Conservation (phyloP, 2,888 invertebrate species). For the Spicauda simplicius region DNA sequence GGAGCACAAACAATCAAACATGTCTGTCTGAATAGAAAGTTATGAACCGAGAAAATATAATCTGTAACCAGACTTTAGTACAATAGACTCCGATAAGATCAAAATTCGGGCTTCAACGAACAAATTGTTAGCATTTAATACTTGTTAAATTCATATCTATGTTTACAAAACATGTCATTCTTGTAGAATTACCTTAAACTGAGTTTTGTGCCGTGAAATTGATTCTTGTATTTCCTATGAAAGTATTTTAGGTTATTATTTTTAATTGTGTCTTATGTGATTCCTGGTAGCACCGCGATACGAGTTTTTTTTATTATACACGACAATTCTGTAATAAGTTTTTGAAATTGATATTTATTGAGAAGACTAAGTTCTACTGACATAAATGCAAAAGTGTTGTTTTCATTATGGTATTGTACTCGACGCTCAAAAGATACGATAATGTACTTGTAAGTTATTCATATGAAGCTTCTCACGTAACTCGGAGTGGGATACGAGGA, state of each 20-base stretch:
- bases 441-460: no score
- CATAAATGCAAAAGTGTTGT: no score
- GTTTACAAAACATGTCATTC: conserved; percentile 81
- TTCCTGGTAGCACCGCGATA: no score
- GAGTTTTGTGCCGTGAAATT: conserved; percentile 71
- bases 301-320: no score
- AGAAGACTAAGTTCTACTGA: no score
- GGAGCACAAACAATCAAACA: conserved; percentile 48
- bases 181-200: conserved; percentile 58
- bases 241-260: conserved; percentile 36
- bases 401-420: no score
- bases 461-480: no score
- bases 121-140: conserved; percentile 71
- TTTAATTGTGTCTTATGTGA: conserved; percentile 3
- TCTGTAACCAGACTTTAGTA: conserved; percentile 62
- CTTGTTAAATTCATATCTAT: conserved; percentile 62
- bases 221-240: conserved; percentile 54
- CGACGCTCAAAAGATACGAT: no score
- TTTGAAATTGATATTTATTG: no score
- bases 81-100: conserved; percentile 77
- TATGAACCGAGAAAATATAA: conserved; percentile 56
- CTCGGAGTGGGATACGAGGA: no score
- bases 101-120: conserved; percentile 66
- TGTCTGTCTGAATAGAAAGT: conserved; percentile 52
- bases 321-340: no score